A percentile compares a stretch with the other conserved stretches of the same genome.
These are phyloP conservation scores for Heterodera schachtii DNA, from an alignment of 1,140 invertebrate genomes.

Conservation along the genomic window DNA sequence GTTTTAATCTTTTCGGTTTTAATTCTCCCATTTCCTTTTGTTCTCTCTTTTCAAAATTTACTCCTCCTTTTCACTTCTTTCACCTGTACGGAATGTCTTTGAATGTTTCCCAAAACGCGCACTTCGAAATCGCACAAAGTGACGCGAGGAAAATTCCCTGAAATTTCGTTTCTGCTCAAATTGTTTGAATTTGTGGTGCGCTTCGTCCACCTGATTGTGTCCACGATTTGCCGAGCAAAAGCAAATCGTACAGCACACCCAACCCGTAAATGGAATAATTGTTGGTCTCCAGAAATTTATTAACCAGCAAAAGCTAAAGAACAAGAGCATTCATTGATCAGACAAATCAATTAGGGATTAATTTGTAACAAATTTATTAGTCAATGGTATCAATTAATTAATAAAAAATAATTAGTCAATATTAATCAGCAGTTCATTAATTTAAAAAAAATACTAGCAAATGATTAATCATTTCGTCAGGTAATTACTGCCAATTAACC, in stretches of 20 bases:
- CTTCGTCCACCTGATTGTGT: constrained; percentile 48
- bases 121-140: constrained; percentile 70
- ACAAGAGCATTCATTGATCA: too few species aligned
- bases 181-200: background rate
- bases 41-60: constrained; percentile 58
- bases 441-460: too few species aligned
- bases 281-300: constrained; percentile 69
- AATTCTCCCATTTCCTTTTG: too few species aligned
- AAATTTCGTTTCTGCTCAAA: background rate
- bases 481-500: too few species aligned
- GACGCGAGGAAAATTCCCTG: constrained; percentile 66
- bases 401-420: too few species aligned
- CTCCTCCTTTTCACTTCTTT: background rate
- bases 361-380: background rate
- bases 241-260: constrained; percentile 59
- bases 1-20: too few species aligned
- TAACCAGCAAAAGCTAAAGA: constrained; percentile 65
- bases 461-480: too few species aligned
- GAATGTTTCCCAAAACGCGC: constrained; percentile 68
- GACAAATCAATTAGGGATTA: constrained; percentile 46
- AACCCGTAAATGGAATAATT: constrained; percentile 67
- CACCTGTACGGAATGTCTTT: constrained; percentile 66
- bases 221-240: constrained; percentile 60
- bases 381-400: too few species aligned
- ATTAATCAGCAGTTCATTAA: too few species aligned